Base-by-base conservation (phyloP, 2,888 invertebrate species). In the Plebejus argus region DNA sequence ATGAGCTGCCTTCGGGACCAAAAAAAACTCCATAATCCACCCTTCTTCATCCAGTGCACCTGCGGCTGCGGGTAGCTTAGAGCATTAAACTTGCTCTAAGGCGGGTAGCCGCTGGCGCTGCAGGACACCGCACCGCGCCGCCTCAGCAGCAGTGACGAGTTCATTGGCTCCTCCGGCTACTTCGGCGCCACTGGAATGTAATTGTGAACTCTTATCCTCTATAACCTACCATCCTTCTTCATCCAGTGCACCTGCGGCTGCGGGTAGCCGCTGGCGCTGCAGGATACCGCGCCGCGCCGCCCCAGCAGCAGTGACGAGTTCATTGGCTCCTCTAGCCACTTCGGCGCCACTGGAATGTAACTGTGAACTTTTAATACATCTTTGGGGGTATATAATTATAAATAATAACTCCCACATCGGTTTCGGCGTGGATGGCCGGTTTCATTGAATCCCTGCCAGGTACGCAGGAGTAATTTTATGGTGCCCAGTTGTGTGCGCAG, bases 251-350 rank as follows among this genome's bases (percentile, higher is more conserved):
- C 96, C 86, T 95, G 95, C 5, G 97, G 97, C 82, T 96, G 95
- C 12, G 98, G 98, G 88, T 96, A 97, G 76, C 98, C 98, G 83
- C 96, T 96, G 1, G 97, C 97, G 82, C 96, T 96, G 88, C 98
- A 98, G 76, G 96, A 95, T 66, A 97, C 95, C 61, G 95, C 91
- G 49, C 97, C 96, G 84, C 95, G 94, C 84, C 96, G 95, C 77
- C 97, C 97, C 15, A 96, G 94, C 77, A 97, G 95, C 20, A 96
- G 95, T 33, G 96, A 96, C 6, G 96, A 95, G 87, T 97, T 97
- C 81, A 95, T 93, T 0, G 97, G 97, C 85, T 97, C 97, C 79
- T 96, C 95, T 49, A 96, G 88, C 96, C 97, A 97, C 85, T 96
- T 96, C 79, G 97, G 97, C 70, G 97, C 96, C 83, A 97, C 98